Conservation (phyloP, 2,888 invertebrate genomes). For the Clusia tigrina region DNA sequence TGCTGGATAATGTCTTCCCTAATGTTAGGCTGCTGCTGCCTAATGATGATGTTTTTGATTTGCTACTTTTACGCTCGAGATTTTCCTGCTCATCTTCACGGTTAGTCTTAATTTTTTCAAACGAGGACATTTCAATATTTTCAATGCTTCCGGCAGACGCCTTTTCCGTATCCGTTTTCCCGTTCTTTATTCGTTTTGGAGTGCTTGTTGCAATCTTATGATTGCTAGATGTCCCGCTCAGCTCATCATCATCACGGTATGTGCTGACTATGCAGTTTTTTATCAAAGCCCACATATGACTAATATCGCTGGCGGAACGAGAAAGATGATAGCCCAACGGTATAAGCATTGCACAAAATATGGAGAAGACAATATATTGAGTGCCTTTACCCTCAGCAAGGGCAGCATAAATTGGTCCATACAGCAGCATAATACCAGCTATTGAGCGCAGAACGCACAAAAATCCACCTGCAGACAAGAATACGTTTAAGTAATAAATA, state of each 20-base stretch:
- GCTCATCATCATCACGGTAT: slow-evolving; percentile 74
- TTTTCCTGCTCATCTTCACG: slow-evolving; percentile 36
- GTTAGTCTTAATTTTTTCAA: slow-evolving; percentile 42
- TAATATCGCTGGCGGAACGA: slow-evolving; percentile 90
- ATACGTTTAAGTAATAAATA: neutral
- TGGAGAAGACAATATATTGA: slow-evolving; percentile 92
- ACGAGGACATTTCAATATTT: slow-evolving; percentile 55
- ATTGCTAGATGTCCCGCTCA: slow-evolving; percentile 38
- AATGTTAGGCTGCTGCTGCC: slow-evolving; percentile 54
- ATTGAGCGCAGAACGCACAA: slow-evolving; percentile 84
- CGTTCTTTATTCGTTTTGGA: slow-evolving; percentile 11
- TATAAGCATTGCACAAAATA: slow-evolving; percentile 89
- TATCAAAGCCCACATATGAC: slow-evolving; percentile 85
- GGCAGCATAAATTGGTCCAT: slow-evolving; percentile 88
- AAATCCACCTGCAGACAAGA: slow-evolving; percentile 67
- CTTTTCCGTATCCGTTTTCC: neutral
- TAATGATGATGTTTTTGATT: slow-evolving; percentile 54
- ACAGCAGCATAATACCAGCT: slow-evolving; percentile 80
- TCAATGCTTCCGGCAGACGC: slow-evolving; percentile 40
- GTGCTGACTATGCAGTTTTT: slow-evolving; percentile 77
- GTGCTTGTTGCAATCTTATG: slow-evolving; percentile 38
- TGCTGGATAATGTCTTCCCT: slow-evolving; percentile 47
- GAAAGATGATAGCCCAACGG: slow-evolving; percentile 92
- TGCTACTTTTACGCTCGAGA: slow-evolving; percentile 45
- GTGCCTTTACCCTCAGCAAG: slow-evolving; percentile 83